Evolutionary conservation across 2,797 vertebrate species (phyloP).

Genomic region (Pelobates cultripes): DNA sequence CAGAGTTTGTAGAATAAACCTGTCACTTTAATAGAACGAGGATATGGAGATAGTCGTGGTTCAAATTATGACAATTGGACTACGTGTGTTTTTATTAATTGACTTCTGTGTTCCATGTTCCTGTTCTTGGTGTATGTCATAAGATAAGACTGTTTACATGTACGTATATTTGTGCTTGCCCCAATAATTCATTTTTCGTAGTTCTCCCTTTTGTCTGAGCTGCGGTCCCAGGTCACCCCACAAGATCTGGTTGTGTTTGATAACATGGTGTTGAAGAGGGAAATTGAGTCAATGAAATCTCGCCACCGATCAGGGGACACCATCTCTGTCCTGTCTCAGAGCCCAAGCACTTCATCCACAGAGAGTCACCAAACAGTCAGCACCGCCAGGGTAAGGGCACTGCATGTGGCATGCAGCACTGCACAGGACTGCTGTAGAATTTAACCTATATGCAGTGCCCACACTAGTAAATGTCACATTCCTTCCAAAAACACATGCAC

Average conservation of each 20-base stretch:
- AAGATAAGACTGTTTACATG: neutral
- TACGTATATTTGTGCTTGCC: neutral
- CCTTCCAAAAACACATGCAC: neutral
- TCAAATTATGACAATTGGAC: too few species aligned
- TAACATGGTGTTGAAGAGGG: slow-evolving; percentile 86
- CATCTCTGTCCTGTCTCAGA: slow-evolving; percentile 87
- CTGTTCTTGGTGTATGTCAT: neutral
- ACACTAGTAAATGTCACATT: neutral
- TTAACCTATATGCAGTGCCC: neutral
- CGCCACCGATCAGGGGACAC: slow-evolving; percentile 83
- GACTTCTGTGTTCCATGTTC: neutral
- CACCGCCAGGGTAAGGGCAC: slow-evolving; percentile 85
- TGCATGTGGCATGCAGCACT: neutral
- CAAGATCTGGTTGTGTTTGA: slow-evolving; percentile 93
- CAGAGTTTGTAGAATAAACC: too few species aligned
- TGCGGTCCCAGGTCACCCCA: slow-evolving; percentile 83
- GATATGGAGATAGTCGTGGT: too few species aligned
- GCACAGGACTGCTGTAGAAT: neutral
- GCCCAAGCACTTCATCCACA: slow-evolving; percentile 87
- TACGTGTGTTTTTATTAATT: too few species aligned
- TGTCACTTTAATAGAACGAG: too few species aligned
- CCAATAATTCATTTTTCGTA: slow-evolving; percentile 58
- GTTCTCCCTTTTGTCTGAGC: slow-evolving; percentile 94
- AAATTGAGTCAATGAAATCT: slow-evolving; percentile 93
- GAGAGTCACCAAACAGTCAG: slow-evolving; percentile 94